Percentiles rank a stretch among this genome's conserved stretches.
Evolutionary conservation across 30 jellyfish, hydroid and myxozoan species (phyloP).

Genomic region (Chironex yamaguchii): DNA sequence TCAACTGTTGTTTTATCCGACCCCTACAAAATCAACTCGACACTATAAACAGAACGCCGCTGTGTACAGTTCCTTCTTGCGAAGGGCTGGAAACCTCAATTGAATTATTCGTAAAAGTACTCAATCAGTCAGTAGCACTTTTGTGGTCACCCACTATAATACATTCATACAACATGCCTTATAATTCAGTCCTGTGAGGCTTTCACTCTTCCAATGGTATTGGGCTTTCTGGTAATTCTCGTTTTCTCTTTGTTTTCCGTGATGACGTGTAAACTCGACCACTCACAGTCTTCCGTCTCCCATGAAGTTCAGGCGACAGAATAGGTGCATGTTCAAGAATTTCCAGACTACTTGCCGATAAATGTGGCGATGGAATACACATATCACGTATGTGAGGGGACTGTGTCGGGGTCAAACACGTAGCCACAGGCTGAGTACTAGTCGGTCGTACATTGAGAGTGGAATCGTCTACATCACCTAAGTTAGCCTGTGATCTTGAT

Average conservation of each 20-base stretch:
- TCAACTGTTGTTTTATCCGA: too few relatives aligned
- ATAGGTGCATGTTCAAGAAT: constrained; percentile 88
- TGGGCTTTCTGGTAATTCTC: not conserved
- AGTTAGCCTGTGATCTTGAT: too few relatives aligned
- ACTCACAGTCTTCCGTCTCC: not conserved
- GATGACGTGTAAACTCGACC: not conserved
- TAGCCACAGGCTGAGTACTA: not conserved
- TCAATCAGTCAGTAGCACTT: too few relatives aligned
- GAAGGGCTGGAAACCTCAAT: too few relatives aligned
- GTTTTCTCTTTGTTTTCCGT: not conserved
- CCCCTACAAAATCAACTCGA: too few relatives aligned
- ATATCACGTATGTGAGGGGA: not conserved
- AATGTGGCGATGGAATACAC: constrained; percentile 65
- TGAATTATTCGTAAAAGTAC: too few relatives aligned
- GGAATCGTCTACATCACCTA: not conserved
- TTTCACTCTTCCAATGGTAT: not conserved
- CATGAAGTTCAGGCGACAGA: constrained; percentile 65
- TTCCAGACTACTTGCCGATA: constrained; percentile 88
- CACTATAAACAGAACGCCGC: too few relatives aligned
- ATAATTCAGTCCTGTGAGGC: too few relatives aligned
- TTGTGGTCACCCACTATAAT: too few relatives aligned
- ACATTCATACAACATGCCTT: too few relatives aligned
- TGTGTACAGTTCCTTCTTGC: too few relatives aligned
- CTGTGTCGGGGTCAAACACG: not conserved
- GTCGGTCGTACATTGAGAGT: not conserved